Evolutionary conservation across 1,140 invertebrate species (phyloP), one percentile per base, ranked within the genome.

Genomic region (Bemisia tabaci): DNA sequence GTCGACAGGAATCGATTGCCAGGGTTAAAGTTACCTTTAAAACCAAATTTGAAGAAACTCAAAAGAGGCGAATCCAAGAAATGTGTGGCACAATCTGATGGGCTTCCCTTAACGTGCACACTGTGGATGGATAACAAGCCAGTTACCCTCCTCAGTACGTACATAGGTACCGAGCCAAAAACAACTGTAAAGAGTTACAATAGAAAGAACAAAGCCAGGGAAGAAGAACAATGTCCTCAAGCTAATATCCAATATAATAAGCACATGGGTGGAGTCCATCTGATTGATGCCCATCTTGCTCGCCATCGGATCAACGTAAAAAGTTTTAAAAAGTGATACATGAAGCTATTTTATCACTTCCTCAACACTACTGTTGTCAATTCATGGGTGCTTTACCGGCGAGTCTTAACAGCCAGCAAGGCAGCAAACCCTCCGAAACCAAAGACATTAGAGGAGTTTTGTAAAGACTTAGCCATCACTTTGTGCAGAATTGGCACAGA

Each of bases 401-500:
- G 33, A 48, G 33, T 61, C 22, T 61, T 9, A 9, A 11, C 24
- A 5, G 25, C 21, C 17, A 62, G 2, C 22, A 22, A 2, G 21
- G 1, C 11, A 26, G 61, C 2, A n/a, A 62, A 25, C 23, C 12
- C 26, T 62, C 22, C 21, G 17, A 62, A 22, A 27, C 12, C 21
- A 22, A 24, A 26, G 33, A 60, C 63, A 58, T 48, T 69, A 21
- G 2, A 24, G 59, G 48, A 22, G 17, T 69, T 70, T 62, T 23
- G 64, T 26, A 60, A 59, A 5, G 67, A 71, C 22, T 27, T 71
- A 24, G 70, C 69, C 58, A 59, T 59, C 12, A 64, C 64, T 2
- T 21, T 71, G 23, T 70, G 67, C 26, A 66, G 60, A 60, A 48
- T 70, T 26, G 67, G 70, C 11, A 21, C 21, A 2, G 21, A n/a